Evolutionary conservation across 1,140 invertebrate genomes (phyloP).

Genomic region (Ostrea denselamellosa): DNA sequence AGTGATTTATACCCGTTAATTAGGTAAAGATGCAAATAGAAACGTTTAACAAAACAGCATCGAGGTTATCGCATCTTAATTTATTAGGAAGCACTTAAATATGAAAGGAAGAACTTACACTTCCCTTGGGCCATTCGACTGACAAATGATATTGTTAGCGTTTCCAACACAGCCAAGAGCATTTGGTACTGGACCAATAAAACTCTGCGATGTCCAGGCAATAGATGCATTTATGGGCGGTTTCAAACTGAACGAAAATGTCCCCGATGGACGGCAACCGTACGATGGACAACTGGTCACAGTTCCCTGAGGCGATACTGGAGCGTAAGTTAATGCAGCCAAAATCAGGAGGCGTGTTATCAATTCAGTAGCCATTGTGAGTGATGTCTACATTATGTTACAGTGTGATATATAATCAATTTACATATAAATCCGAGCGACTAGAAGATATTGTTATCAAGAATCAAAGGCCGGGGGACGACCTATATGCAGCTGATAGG

Average conservation of each 20-base stretch:
- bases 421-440: not conserved
- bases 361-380: not conserved
- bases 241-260: constrained; percentile 47
- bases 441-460: not conserved
- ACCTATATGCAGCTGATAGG: not conserved
- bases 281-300: constrained; percentile 46
- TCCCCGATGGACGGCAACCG: constrained; percentile 49
- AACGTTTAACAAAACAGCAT: no score
- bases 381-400: not conserved
- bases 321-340: not conserved
- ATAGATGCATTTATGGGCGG: constrained; percentile 27
- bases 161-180: constrained; percentile 55
- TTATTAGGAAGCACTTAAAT: not conserved
- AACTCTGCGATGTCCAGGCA: constrained; percentile 44
- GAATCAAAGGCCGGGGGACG: not conserved
- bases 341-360: constrained; percentile 13
- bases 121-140: constrained; percentile 43
- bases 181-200: constrained; percentile 46
- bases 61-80: no score
- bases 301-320: not conserved
- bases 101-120: constrained; percentile 45
- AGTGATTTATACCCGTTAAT: no score
- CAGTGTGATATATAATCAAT: not conserved
- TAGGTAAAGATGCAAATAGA: no score
- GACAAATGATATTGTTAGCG: constrained; percentile 54